phyloP scores from a whole-genome alignment of 2,113 vertebrate genomes.

The Climacteris rufus region DNA sequence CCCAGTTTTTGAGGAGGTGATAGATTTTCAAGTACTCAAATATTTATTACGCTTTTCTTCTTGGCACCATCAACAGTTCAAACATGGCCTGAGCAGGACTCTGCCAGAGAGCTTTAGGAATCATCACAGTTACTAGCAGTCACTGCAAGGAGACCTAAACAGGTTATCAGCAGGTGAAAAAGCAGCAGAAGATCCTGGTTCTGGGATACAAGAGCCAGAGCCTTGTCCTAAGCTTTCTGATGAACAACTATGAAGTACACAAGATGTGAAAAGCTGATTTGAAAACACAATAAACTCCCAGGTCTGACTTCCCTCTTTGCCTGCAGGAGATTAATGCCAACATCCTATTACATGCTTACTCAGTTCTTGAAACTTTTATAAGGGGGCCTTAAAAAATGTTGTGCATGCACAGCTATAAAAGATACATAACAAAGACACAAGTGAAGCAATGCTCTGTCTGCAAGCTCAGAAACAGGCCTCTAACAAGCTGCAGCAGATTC shows the following conservation, averaged over 20 bases:
- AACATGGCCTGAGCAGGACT: rapidly evolving
- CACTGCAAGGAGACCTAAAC: neutral
- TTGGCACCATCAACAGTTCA: neutral
- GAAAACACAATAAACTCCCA: neutral
- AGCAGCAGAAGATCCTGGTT: neutral
- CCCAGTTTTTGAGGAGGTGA: neutral
- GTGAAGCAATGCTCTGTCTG: neutral
- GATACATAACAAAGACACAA: neutral
- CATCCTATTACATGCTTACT: neutral
- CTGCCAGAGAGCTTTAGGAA: neutral
- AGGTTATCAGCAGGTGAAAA: neutral
- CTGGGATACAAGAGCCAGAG: neutral
- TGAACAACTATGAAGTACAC: neutral
- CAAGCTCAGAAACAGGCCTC: neutral
- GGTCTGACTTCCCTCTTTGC: neutral
- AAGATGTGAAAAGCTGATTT: neutral
- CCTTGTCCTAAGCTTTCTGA: neutral
- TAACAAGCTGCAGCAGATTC: neutral
- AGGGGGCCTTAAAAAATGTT: neutral
- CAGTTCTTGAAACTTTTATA: neutral
- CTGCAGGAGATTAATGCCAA: neutral
- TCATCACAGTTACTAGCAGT: rapidly evolving
- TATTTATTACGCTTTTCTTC: neutral
- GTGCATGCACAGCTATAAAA: neutral
- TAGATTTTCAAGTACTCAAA: neutral